Evolutionary conservation across 2,888 invertebrate species (phyloP), one percentile per base, ranked within the genome.

Genomic region (Amphimallon solstitiale): DNA sequence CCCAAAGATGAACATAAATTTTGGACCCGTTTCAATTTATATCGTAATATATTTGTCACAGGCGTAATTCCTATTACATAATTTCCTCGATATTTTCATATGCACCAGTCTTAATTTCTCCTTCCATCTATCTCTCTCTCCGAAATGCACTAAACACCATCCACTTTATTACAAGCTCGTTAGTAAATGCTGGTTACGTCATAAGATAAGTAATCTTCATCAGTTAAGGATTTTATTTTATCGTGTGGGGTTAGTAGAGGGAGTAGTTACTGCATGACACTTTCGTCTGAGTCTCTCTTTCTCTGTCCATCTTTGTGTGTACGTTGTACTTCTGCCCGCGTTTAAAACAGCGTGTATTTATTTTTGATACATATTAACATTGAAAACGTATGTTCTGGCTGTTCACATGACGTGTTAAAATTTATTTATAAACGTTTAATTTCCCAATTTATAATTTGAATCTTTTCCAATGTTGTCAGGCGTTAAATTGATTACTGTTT

Each of bases 371-470:
- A 59, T 59, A 59, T 59, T 59, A 59, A 59, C 56, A 59, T 59
- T 59, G 56, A 59, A 59, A 59, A 43, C 43, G 56, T 45, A 43
- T 29, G 43, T 43, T 59, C 43, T 14, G 43, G 43, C 43, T 34
- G 14, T 43, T 43, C 43, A 14, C 56, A 59, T 59, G 56, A 59
- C 56, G 56, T 43, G 29, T 59, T 43, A 43, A 29, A 59, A 59
- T 59, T 43, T 59, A 59, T 59, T 59, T 59, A 59, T 59, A 59
- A 59, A 59, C 43, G 56, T 15, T 59, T 59, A 59, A 59, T 59
- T 59, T 59, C 56, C 56, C 43, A 59, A 59, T 59, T 59, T 43
- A 59, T 59, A 59, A 59, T 59, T 59, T 59, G 56, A 59, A 59
- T 43, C 56, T 21, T 23, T 59, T 59, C 56, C 56, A 59, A 59